phyloP scores from a whole-genome alignment of 2,113 vertebrate genomes.

The Tragelaphus buxtoni region DNA sequence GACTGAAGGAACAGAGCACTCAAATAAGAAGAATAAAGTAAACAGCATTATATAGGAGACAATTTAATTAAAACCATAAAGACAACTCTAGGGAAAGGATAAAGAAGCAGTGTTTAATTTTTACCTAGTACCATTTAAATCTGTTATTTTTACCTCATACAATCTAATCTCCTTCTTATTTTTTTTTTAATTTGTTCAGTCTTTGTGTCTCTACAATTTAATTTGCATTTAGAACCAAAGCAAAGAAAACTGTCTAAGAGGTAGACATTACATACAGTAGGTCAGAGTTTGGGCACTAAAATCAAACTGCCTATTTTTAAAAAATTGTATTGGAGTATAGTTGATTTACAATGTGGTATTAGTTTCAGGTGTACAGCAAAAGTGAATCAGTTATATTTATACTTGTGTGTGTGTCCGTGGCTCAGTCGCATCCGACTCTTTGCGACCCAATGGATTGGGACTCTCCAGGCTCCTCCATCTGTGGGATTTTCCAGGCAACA shows the following conservation, averaged over 20 bases:
- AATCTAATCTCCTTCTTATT: too few species aligned
- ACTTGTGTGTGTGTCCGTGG: not conserved
- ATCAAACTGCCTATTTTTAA: not conserved
- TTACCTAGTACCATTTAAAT: too few species aligned
- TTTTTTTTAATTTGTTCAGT: too few species aligned
- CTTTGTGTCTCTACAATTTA: too few species aligned
- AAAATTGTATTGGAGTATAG: not conserved
- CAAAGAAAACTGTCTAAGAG: too few species aligned
- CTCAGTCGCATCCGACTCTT: not conserved
- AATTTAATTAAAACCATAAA: conserved; percentile 28
- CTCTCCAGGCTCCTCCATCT: not conserved
- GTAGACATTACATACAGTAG: too few species aligned
- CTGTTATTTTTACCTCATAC: too few species aligned
- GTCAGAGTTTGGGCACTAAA: not conserved
- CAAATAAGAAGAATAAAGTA: not conserved
- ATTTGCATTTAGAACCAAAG: too few species aligned
- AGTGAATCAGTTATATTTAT: not conserved
- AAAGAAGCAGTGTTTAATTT: not conserved
- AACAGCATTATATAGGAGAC: not conserved
- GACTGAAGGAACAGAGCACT: not conserved
- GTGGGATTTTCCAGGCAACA: not conserved
- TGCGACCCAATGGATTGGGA: not conserved
- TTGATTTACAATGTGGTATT: not conserved
- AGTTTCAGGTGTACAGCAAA: not conserved
- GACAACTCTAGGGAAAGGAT: not conserved